Evolutionary conservation across 2,797 vertebrate genomes (phyloP).

Genomic region (Chlorospingus flavigularis): DNA sequence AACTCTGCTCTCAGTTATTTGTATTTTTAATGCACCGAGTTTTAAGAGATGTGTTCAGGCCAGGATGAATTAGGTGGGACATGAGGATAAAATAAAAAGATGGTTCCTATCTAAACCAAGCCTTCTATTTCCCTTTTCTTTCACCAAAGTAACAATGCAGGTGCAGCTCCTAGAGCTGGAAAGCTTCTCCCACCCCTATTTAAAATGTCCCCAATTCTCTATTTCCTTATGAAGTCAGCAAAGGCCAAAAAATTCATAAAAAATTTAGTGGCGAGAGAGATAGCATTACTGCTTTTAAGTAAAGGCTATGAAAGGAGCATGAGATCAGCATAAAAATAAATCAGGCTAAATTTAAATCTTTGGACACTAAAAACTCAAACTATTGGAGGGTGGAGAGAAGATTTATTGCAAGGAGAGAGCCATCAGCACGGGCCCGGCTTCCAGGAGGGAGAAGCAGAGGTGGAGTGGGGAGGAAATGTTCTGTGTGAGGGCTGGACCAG

Average conservation of each 20-base stretch:
- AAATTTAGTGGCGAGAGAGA: background rate
- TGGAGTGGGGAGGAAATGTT: background rate
- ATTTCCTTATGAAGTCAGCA: background rate
- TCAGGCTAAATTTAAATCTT: background rate
- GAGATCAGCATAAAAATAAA: constrained; percentile 3
- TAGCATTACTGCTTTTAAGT: constrained; percentile 3
- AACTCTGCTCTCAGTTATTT: background rate
- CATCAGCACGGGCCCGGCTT: background rate
- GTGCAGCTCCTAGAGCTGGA: background rate
- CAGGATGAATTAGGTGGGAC: background rate
- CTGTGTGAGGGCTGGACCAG: background rate
- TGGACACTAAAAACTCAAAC: background rate
- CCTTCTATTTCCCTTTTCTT: background rate
- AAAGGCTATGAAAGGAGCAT: background rate
- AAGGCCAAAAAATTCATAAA: background rate
- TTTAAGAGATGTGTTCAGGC: background rate
- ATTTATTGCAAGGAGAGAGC: background rate
- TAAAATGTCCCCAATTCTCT: background rate
- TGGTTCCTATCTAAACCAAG: background rate
- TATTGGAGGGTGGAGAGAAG: background rate
- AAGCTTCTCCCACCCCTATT: background rate
- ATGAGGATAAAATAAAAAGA: background rate
- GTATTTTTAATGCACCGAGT: background rate
- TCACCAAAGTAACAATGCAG: background rate
- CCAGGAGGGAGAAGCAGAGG: background rate